These are phyloP conservation scores for Phataginus tetradactyla DNA, from an alignment of 2,797 vertebrate species.

Conservation along the genomic window DNA sequence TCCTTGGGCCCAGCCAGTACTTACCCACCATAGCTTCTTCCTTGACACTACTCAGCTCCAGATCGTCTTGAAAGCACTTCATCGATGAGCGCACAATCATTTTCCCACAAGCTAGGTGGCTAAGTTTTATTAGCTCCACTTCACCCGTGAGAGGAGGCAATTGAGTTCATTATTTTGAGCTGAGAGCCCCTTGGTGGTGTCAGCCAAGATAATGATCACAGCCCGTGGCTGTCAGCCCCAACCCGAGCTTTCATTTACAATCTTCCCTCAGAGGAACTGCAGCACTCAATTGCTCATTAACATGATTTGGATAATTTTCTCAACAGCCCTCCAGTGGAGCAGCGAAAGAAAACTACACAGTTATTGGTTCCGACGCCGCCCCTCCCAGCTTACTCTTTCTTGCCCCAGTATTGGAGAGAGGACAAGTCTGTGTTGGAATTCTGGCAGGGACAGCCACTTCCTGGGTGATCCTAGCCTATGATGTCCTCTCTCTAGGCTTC, in stretches of 20 bases:
- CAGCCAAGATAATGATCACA: conserved; percentile 59
- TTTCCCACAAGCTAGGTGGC: conserved; percentile 55
- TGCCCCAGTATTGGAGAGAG: background rate
- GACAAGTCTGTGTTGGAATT: background rate
- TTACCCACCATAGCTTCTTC: background rate
- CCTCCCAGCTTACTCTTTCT: background rate
- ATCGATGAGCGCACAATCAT: background rate
- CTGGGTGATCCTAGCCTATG: background rate
- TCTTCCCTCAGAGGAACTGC: conserved; percentile 50
- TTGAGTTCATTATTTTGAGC: conserved; percentile 67
- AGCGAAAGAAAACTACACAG: background rate
- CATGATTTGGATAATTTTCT: conserved; percentile 69
- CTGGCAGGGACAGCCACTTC: background rate
- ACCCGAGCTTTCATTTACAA: conserved; percentile 47
- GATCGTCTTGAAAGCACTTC: conserved; percentile 42
- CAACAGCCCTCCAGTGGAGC: conserved; percentile 51
- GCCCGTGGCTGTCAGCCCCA: background rate
- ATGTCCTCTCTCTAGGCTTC: background rate
- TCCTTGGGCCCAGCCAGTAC: background rate
- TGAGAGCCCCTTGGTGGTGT: conserved; percentile 39
- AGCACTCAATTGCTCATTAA: conserved; percentile 62
- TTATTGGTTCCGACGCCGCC: background rate
- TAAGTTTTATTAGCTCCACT: conserved; percentile 64
- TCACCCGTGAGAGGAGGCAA: conserved; percentile 59
- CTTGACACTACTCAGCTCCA: background rate